Evolutionary conservation across 2,888 invertebrate species (phyloP), one percentile per base, ranked within the genome.

Genomic region (Eupithecia subumbrata): DNA sequence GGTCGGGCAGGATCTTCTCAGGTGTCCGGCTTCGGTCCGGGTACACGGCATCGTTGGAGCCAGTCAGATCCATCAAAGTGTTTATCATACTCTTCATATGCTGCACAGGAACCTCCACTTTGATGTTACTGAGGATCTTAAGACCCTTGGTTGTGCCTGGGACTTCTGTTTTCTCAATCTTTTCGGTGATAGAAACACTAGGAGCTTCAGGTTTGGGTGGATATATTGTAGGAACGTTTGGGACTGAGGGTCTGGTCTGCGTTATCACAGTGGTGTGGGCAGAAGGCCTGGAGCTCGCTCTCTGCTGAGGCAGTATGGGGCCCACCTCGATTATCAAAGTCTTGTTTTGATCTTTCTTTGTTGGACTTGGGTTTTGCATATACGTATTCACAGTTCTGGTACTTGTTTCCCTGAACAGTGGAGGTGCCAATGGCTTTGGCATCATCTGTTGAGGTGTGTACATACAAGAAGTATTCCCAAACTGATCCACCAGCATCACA

Each of bases 21-120:
- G 94, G 92, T 64, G 90, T 86, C 14, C 92, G 82, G 5, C 83
- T 69, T 25, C 76, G 73, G 0, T 77, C 83, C 7, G 87, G 82
- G 75, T 91, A 93, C 12, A 92, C 90, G 16, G 84, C 82, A 69
- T 95, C 93, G 81, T 85, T 87, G 30, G 92, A 84, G 9, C 89
- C 91, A 60, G 95, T 95, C 16, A 95, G 85, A 80, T 95, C 95
- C 88, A 95, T 90, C 2, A 95, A 89, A 43, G 92, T 93, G 76
- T 94, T 93, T 37, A 94, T 86, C 91, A 94, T 91, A 80, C 91
- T 93, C 82, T 93, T 94, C 79, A 91, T 88, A 85, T 93, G 94
- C 81, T 93, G 92, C 16, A 95, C 93, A 76, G 94, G 95, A 60
- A 95, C 93, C 87, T 95, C 95, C n/a, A 95, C 94, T 81, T 95